Conservation (phyloP, 2,113 vertebrate genomes). For the Pan paniscus region DNA sequence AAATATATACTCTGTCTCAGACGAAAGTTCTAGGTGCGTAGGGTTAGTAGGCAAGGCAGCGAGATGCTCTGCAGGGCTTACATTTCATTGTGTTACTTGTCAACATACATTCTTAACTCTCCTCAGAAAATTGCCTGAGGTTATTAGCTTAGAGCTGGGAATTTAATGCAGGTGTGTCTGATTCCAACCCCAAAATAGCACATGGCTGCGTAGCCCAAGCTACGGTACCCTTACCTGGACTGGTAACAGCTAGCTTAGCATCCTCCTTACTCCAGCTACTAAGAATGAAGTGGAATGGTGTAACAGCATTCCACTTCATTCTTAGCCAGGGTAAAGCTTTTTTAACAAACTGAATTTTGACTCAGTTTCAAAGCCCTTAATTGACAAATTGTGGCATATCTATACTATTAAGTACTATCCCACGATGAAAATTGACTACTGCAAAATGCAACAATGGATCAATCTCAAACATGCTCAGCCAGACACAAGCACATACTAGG, state of each 20-base stretch:
- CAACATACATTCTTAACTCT: background rate
- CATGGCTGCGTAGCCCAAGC: too few species aligned
- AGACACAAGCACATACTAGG: background rate
- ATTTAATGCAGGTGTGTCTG: background rate
- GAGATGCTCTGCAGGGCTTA: background rate
- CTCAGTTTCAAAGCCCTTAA: background rate
- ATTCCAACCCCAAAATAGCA: background rate
- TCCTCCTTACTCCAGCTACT: background rate
- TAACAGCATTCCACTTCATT: background rate
- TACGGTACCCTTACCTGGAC: background rate
- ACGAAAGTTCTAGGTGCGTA: background rate
- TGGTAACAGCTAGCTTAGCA: too few species aligned
- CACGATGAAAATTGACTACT: background rate
- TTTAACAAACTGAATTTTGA: background rate
- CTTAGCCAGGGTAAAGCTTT: background rate
- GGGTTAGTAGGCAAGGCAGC: background rate
- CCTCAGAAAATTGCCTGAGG: background rate
- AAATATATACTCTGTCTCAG: background rate
- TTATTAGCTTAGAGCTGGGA: background rate
- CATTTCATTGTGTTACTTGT: background rate
- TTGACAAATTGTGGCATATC: background rate
- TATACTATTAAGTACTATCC: background rate
- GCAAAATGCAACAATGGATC: background rate
- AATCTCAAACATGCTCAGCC: background rate
- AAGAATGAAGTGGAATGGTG: too few species aligned